phyloP scores from a whole-genome alignment of 1,140 invertebrate species.

The Drosophila lacteicornis region DNA sequence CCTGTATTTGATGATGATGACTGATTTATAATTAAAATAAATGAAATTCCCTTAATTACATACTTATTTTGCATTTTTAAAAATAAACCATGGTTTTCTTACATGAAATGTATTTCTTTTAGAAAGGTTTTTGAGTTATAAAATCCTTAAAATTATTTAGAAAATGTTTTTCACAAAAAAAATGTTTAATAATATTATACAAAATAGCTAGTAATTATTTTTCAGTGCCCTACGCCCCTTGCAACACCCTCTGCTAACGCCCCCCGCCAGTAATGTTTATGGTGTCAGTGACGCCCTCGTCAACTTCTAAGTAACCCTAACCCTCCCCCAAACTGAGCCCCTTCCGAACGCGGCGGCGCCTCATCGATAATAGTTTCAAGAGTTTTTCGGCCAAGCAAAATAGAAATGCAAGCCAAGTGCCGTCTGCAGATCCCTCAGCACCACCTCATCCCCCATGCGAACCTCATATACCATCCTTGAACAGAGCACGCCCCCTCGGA shows the following conservation, averaged over 20 bases:
- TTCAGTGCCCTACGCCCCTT: not conserved
- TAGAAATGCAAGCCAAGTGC: conserved; percentile 66
- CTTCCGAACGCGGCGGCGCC: conserved; percentile 11
- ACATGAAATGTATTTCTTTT: not conserved
- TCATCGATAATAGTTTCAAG: conserved; percentile 79
- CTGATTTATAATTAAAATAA: no score
- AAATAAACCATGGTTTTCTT: not conserved
- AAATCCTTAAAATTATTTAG: not conserved
- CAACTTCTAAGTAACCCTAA: conserved; percentile 42
- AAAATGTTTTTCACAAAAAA: not conserved
- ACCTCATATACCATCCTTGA: conserved; percentile 9
- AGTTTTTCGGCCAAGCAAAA: conserved; percentile 69
- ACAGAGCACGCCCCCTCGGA: conserved; percentile 17
- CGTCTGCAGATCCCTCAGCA: conserved; percentile 37
- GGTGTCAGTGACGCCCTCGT: conserved; percentile 62
- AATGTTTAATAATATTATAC: not conserved
- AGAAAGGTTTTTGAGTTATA: no score
- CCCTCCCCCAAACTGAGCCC: not conserved
- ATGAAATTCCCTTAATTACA: no score
- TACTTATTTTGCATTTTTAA: not conserved
- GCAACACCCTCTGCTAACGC: not conserved
- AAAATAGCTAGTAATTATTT: not conserved
- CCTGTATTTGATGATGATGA: no score
- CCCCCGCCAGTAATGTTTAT: conserved; percentile 8
- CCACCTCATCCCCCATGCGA: not conserved